phyloP scores from a whole-genome alignment of 2,113 vertebrate genomes.

The Lichenostomus cassidix region DNA sequence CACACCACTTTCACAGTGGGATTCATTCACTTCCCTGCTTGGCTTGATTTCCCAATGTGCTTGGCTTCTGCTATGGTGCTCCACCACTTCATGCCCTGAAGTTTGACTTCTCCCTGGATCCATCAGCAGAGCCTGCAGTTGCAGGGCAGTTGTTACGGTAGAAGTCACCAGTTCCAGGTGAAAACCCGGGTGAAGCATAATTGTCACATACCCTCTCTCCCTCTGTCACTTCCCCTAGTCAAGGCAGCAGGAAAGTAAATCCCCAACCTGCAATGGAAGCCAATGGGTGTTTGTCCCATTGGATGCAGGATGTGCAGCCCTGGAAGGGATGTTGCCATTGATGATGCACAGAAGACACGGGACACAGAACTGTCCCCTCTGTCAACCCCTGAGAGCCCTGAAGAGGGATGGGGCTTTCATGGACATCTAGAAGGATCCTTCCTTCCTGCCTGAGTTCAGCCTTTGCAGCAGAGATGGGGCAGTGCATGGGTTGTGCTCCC shows the following conservation, averaged over 20 bases:
- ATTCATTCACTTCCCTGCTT: background rate
- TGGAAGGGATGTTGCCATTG: background rate
- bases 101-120: background rate
- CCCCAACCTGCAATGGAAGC: background rate
- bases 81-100: background rate
- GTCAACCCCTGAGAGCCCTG: background rate
- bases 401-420: background rate
- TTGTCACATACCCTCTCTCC: background rate
- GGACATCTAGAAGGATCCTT: background rate
- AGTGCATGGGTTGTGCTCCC: background rate
- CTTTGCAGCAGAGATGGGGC: background rate
- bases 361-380: background rate
- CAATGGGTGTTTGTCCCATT: accelerated
- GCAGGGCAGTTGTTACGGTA: background rate
- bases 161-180: background rate
- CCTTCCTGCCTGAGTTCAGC: background rate
- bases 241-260: background rate
- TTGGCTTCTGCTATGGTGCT: background rate
- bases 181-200: background rate
- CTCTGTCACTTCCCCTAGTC: background rate
- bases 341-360: background rate
- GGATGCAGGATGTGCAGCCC: background rate
- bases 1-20: background rate
- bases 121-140: background rate
- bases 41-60: background rate